A percentile compares a stretch with the other conserved stretches of the same genome.
phyloP scores from a whole-genome alignment of 2,113 vertebrate genomes.

The Pseudorectes ferrugineus region DNA sequence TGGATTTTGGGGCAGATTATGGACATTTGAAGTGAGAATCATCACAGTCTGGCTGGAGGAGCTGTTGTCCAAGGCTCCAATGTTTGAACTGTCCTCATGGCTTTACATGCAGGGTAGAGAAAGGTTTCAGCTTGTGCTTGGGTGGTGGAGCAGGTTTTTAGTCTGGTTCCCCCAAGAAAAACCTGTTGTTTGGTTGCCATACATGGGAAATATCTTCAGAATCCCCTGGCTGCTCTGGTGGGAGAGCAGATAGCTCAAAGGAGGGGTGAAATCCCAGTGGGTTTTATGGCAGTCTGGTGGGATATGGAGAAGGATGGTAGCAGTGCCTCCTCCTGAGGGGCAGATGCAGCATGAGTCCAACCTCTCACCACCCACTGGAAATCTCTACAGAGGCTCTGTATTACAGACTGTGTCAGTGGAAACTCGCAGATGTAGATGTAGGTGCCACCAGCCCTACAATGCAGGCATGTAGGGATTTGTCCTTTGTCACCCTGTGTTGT shows the following conservation, averaged over 20 bases:
- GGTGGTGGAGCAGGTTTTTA: neutral
- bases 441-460: neutral
- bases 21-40: neutral
- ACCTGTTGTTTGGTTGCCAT: fast-evolving
- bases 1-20: neutral
- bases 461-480: neutral
- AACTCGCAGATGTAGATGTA: fast-evolving
- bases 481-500: neutral
- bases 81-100: neutral
- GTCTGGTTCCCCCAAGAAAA: neutral
- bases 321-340: neutral
- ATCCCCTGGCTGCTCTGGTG: neutral
- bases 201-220: neutral
- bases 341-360: neutral
- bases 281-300: neutral
- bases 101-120: neutral
- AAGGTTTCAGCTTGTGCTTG: neutral
- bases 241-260: neutral
- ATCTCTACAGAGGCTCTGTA: fast-evolving
- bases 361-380: neutral
- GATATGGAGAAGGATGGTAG: neutral
- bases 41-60: neutral
- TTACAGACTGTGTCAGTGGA: neutral
- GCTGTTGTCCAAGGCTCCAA: neutral
- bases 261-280: neutral